Conservation (phyloP, 2,888 invertebrate genomes). For the Formica aserva region DNA sequence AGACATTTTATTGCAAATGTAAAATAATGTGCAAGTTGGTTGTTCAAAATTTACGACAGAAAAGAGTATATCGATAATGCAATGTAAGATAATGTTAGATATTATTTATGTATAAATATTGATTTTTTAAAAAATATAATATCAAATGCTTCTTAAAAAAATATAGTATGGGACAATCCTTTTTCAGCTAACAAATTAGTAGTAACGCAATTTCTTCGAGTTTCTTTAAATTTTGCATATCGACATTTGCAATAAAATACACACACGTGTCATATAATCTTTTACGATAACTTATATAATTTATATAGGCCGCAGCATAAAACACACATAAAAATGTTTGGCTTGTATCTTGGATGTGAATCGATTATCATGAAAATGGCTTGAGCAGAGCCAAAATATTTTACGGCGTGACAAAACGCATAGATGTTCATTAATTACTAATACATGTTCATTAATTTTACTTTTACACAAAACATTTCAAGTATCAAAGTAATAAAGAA, state of each 20-base stretch:
- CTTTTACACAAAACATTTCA: background rate
- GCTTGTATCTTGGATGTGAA: background rate
- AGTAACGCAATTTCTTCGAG: background rate
- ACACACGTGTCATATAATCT: background rate
- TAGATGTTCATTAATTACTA: background rate
- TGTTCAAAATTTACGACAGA: background rate
- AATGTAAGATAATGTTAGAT: background rate
- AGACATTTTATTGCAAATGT: background rate
- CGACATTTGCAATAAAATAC: background rate
- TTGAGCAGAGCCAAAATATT: background rate
- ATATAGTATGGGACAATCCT: background rate
- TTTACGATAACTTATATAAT: background rate
- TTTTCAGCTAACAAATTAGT: background rate
- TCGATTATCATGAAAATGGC: background rate
- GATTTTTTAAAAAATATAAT: background rate
- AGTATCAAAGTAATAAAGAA: background rate
- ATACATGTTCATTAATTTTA: background rate
- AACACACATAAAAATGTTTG: background rate
- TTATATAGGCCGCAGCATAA: background rate
- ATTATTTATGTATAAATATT: background rate
- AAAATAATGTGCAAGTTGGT: background rate
- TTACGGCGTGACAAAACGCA: background rate
- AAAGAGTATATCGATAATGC: background rate
- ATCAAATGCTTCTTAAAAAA: background rate
- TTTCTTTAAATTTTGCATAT: background rate